These are phyloP conservation scores for Bursaphelenchus okinawaensis DNA, from an alignment of 2,888 invertebrate species.

Conservation along the genomic window DNA sequence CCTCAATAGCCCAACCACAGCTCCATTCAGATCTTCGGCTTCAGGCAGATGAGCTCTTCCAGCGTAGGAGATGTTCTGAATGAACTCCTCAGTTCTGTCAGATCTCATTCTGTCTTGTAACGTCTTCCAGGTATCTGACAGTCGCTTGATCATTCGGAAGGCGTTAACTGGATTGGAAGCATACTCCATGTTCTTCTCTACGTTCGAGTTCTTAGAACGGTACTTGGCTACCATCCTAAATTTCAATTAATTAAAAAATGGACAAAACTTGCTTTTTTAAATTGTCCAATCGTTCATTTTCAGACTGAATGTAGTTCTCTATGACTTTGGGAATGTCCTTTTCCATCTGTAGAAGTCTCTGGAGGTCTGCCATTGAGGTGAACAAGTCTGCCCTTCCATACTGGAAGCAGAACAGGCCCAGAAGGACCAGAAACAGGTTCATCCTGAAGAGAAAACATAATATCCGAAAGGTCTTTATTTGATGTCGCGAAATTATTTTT, in stretches of 20 bases:
- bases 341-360: constrained; percentile 60
- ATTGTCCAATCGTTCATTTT: constrained; percentile 58
- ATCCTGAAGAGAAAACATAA: neutral
- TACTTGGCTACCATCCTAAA: constrained; percentile 45
- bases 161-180: constrained; percentile 62
- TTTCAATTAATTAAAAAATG: constrained; percentile 2
- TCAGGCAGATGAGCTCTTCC: constrained; percentile 61
- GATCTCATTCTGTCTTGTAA: constrained; percentile 46
- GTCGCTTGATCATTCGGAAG: constrained; percentile 61
- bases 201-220: constrained; percentile 40
- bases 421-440: neutral
- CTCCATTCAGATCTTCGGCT: constrained; percentile 83
- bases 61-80: constrained; percentile 36
- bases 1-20: constrained; percentile 85
- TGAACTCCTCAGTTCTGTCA: constrained; percentile 43
- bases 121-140: constrained; percentile 52
- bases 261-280: constrained; percentile 30
- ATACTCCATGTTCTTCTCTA: constrained; percentile 43
- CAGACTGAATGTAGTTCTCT: constrained; percentile 58
- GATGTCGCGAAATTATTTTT: too few species aligned
- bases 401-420: neutral
- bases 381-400: constrained; percentile 57
- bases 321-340: constrained; percentile 59
- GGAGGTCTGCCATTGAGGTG: constrained; percentile 61
- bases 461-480: too few species aligned